Conservation (phyloP, 2,888 invertebrate species). For the Boloria euphrosyne region DNA sequence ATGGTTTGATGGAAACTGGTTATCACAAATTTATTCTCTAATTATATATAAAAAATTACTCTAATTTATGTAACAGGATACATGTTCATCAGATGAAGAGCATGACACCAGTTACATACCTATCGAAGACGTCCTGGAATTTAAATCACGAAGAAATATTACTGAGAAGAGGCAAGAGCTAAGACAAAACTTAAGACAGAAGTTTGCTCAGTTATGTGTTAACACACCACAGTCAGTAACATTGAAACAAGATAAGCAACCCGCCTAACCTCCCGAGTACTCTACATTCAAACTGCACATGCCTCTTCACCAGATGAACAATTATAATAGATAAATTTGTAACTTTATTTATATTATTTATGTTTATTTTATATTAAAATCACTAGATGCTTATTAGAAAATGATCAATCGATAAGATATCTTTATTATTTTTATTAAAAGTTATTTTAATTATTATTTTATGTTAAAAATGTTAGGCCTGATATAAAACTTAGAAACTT, state of each 20-base stretch:
- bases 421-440: conserved; percentile 4
- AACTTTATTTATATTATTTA: conserved; percentile 20
- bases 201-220: conserved; percentile 91
- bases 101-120: conserved; percentile 92
- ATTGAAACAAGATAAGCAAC: conserved; percentile 52
- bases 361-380: conserved; percentile 26
- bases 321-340: conserved; percentile 18
- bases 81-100: conserved; percentile 89
- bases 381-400: not conserved
- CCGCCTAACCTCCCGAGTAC: conserved; percentile 48
- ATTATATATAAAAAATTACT: not conserved
- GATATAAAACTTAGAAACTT: conserved; percentile 3
- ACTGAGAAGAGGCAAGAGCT: conserved; percentile 91
- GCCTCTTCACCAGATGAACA: conserved; percentile 12
- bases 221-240: conserved; percentile 65
- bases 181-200: conserved; percentile 90
- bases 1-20: not conserved
- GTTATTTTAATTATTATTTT: conserved; percentile 7
- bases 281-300: conserved; percentile 50
- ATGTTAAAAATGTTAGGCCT: not conserved
- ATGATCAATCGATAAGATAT: conserved; percentile 9
- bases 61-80: conserved; percentile 82
- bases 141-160: conserved; percentile 90
- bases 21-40: not conserved
- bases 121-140: conserved; percentile 93